These are phyloP conservation scores for Oligia fasciuncula DNA, from an alignment of 2,888 invertebrate genomes.

Conservation along the genomic window DNA sequence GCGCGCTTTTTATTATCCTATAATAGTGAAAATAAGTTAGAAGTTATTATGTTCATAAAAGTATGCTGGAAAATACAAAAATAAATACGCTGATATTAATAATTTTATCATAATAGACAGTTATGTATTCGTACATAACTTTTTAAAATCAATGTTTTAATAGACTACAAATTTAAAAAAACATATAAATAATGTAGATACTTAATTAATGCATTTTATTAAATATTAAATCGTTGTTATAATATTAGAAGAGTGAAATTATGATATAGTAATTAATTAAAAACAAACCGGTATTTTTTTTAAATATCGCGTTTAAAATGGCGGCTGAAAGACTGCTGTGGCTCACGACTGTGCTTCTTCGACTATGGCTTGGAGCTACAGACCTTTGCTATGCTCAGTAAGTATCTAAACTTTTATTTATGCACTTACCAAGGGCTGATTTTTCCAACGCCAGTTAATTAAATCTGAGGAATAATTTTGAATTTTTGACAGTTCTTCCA, in stretches of 20 bases:
- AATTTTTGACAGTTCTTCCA: too few relatives aligned
- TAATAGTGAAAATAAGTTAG: not conserved
- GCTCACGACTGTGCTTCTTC: constrained; percentile 80
- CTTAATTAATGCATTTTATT: not conserved
- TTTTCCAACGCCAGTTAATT: too few relatives aligned
- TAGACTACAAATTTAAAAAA: not conserved
- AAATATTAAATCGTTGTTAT: not conserved
- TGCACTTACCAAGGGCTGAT: too few relatives aligned
- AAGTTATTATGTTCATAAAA: constrained; percentile 7
- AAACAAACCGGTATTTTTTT: constrained; percentile 29
- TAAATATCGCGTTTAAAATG: constrained; percentile 71
- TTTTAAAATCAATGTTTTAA: constrained; percentile 37
- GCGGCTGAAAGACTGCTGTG: constrained; percentile 82
- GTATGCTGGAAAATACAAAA: constrained; percentile 25
- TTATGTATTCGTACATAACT: constrained; percentile 50
- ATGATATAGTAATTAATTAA: constrained; percentile 11
- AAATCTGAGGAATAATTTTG: too few relatives aligned
- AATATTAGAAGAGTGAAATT: constrained; percentile 15
- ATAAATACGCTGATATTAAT: not conserved
- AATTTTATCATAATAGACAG: constrained; percentile 5
- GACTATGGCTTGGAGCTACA: constrained; percentile 85
- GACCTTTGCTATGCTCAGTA: constrained; percentile 89
- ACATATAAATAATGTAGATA: constrained; percentile 39
- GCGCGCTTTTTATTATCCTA: constrained; percentile 65
- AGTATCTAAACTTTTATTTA: constrained; percentile 62